Evolutionary conservation across 2,888 invertebrate genomes (phyloP), one percentile per base, ranked within the genome.

Genomic region (Eupithecia subfuscata): DNA sequence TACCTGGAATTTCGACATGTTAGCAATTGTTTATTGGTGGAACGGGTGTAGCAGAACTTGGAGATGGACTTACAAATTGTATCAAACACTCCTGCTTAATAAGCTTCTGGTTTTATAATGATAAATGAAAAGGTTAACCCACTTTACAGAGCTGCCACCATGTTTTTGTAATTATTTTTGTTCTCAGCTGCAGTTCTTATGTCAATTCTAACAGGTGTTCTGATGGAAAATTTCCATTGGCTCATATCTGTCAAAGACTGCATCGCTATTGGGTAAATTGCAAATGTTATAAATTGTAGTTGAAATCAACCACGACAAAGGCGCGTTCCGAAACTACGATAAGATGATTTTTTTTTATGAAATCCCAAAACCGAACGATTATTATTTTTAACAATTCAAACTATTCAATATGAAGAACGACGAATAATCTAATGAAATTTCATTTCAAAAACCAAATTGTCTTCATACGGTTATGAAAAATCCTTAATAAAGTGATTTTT

Each of bases 31-130:
- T 69, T 74, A 48, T 25, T 70, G 45, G 22, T 75, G 75, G 45
- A 75, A 73, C 70, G 67, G 64, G 8, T 71, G 71, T 18, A 65
- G 45, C 30, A 18, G 68, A 52, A 22, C 71, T 69, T 69, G 72
- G 14, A 64, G 74, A 30, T 75, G 69, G 80, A 92, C 94, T 93
- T 86, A 94, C 95, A 91, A 93, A 87, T 94, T 94, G 92, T 94
- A 90, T 92, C 93, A 95, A 95, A 95, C 95, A 95, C 95, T 93
- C 95, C 85, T 88, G 90, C 94, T 88, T 89, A 93, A 90, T 94
- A 94, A 94, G 95, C 94, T 89, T 92, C 89, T 79, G 81, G 86
- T 87, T 87, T 88, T 89, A 89, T 91, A 89, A 91, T 91, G 89
- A 89, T 93, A 92, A 89, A 88, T 80, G 87, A 89, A 77, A 90